phyloP scores from a whole-genome alignment of 2,888 invertebrate genomes.

The Agriopis leucophaearia region DNA sequence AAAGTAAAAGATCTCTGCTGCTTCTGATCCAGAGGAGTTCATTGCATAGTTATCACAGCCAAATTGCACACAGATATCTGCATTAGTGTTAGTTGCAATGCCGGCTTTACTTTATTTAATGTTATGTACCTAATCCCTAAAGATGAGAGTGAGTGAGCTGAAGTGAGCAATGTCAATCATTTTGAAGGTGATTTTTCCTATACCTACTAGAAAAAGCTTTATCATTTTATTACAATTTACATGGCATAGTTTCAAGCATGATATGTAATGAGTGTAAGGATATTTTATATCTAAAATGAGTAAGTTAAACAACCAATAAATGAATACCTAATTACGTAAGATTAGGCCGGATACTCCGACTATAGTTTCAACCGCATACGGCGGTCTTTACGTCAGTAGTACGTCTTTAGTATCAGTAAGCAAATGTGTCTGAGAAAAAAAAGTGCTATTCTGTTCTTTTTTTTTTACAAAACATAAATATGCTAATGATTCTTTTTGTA shows the following conservation, averaged over 20 bases:
- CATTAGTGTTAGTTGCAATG: background rate
- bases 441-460: background rate
- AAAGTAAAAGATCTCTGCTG: too few species aligned
- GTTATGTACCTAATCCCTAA: background rate
- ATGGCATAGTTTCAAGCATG: background rate
- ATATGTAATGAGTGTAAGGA: too few species aligned
- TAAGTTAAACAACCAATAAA: background rate
- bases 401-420: too few species aligned
- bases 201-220: slow-evolving; percentile 35
- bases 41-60: slow-evolving; percentile 12
- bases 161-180: slow-evolving; percentile 66
- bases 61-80: background rate
- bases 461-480: too few species aligned
- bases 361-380: too few species aligned
- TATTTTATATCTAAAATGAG: background rate
- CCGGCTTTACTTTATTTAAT: background rate
- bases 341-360: too few species aligned
- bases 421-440: background rate
- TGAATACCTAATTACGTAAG: too few species aligned
- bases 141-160: slow-evolving; percentile 26
- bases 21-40: too few species aligned
- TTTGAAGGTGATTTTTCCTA: slow-evolving; percentile 41
- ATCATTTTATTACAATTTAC: slow-evolving; percentile 26
- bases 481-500: slow-evolving; percentile 38
- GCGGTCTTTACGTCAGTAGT: too few species aligned